Base-by-base conservation (phyloP, 1,140 invertebrate species). In the Philotrypesis tridentata region DNA sequence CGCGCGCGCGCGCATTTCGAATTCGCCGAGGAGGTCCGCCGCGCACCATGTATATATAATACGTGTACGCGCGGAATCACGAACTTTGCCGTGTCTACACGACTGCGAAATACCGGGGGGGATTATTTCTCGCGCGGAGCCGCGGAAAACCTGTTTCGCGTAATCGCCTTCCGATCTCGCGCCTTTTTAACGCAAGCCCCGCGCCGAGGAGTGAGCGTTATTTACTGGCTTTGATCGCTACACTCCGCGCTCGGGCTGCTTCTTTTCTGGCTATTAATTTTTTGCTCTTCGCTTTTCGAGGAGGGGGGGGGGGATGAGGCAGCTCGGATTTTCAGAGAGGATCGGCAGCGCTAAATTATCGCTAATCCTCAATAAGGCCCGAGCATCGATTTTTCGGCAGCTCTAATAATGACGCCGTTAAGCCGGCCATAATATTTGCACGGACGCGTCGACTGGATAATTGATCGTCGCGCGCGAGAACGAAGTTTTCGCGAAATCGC, bases 61-160 rank as follows among this genome's bases (percentile, higher is more conserved):
- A n/a, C n/a, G n/a, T n/a, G n/a, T n/a, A 17, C 27, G 40, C 55
- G 68, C 55, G 40, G 61, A 61, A 77, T 77, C 80, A 75, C 63
- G 72, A 76, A 76, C 25, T 75, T 68, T 74, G 75, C n/a, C 79
- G 71, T 68, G 71, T 80, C 61, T 74, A 82, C 80, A 71, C 25
- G 67, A 29, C 48, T 40, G 74, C 37, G 37, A 78, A 77, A 82
- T 82, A 77, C 80, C 80, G 23, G 17, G 33, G n/a, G 40, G 17
- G 73, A 76, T 81, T 68, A 75, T 68, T 68, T 75, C 65, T 81
- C 68, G 78, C 43, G 31, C 68, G 33, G 7, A 40, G 17, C 61
- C 63, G 63, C 27, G 81, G 81, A 82, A 82, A 82, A 82, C 81
- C 81, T 78, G 81, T 82, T 82, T 79, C 75, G 55, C 31, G 70